phyloP scores from a whole-genome alignment of 2,113 vertebrate species.

The Clarias batrachus region DNA sequence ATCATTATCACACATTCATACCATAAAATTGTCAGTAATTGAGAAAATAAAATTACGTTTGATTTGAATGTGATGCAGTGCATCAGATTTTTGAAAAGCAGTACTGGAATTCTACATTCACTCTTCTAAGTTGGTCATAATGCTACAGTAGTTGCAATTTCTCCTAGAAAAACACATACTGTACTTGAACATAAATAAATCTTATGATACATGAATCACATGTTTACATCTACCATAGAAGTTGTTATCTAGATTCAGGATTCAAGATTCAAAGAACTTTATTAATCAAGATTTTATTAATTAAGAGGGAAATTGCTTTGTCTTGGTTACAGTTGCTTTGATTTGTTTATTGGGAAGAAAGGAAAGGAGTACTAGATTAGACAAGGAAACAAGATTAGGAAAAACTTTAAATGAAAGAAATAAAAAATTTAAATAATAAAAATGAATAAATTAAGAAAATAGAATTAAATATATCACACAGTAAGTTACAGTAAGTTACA shows the following conservation, averaged over 20 bases:
- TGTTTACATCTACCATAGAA: not conserved
- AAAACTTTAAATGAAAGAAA: too few relatives aligned
- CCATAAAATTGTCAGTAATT: not conserved
- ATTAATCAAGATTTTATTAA: too few relatives aligned
- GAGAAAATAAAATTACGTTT: not conserved
- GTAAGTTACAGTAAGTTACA: too few relatives aligned
- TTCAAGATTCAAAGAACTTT: too few relatives aligned
- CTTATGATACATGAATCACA: not conserved
- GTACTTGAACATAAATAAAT: not conserved
- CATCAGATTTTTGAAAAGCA: not conserved
- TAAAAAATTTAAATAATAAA: too few relatives aligned
- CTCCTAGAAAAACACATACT: not conserved
- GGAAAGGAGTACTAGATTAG: too few relatives aligned
- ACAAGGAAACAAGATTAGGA: too few relatives aligned
- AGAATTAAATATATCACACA: not conserved
- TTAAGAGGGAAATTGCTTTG: too few relatives aligned
- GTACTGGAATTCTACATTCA: not conserved
- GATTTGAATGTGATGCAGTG: not conserved
- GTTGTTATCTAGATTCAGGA: too few relatives aligned
- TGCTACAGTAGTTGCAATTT: not conserved
- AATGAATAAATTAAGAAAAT: too few relatives aligned
- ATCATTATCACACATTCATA: not conserved
- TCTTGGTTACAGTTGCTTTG: too few relatives aligned
- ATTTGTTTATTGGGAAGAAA: too few relatives aligned
- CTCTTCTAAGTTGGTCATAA: not conserved